phyloP scores from a whole-genome alignment of 2,797 vertebrate species.

The Numenius phaeopus region DNA sequence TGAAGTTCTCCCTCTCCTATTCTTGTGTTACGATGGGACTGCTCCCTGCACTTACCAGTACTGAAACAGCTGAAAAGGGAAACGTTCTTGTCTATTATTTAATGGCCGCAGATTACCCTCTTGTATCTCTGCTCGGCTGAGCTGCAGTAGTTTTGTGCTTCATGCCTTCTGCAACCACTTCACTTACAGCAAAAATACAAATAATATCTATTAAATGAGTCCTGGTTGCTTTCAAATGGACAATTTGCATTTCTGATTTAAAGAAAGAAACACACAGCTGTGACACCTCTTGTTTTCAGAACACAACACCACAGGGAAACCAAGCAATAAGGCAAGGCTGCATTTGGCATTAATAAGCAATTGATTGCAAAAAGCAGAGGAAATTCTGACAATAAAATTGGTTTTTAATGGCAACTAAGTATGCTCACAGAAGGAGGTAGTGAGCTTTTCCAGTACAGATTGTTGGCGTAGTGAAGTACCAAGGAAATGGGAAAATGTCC shows the following conservation, averaged over 20 bases:
- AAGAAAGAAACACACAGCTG: constrained; percentile 52
- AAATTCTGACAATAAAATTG: constrained; percentile 37
- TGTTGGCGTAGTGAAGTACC: not conserved
- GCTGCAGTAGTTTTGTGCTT: not conserved
- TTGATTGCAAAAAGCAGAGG: constrained; percentile 41
- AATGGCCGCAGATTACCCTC: constrained; percentile 32
- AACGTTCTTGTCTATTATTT: not conserved
- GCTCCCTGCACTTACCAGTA: not conserved
- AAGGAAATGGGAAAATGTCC: not conserved
- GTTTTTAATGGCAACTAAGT: constrained; percentile 13
- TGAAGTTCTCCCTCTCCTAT: not conserved
- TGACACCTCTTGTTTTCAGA: constrained; percentile 58
- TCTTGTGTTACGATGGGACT: not conserved
- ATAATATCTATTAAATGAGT: constrained; percentile 31
- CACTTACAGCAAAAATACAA: constrained; percentile 46
- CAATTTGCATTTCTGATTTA: constrained; percentile 57
- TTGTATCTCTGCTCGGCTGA: constrained; percentile 6
- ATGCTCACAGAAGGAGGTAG: not conserved
- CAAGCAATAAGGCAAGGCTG: constrained; percentile 7
- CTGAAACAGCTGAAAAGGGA: not conserved
- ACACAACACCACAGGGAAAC: constrained; percentile 48
- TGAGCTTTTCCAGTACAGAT: not conserved
- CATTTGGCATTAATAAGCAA: constrained; percentile 57
- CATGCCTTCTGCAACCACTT: constrained; percentile 29
- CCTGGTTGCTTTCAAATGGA: constrained; percentile 50